A percentile compares a stretch with the other conserved stretches of the same genome.
These are phyloP conservation scores for Chlorodrepanis virens DNA, from an alignment of 2,113 vertebrate genomes.

Conservation along the genomic window DNA sequence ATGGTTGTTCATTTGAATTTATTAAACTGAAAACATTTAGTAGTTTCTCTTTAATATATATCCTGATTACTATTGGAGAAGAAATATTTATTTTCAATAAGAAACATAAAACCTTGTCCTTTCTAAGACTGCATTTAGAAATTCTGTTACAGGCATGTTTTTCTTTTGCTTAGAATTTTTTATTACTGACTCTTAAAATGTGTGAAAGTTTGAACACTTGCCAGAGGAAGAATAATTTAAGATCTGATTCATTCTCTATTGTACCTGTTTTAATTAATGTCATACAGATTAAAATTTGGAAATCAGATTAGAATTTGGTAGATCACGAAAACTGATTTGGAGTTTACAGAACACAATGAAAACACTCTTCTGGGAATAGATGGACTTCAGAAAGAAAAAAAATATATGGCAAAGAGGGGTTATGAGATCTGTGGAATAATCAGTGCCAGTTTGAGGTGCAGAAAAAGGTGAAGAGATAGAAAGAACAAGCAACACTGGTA, in stretches of 20 bases:
- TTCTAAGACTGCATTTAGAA: background rate
- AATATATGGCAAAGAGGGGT: accelerated
- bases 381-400: background rate
- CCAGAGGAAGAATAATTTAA: background rate
- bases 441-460: background rate
- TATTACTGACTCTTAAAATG: background rate
- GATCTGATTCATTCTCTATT: background rate
- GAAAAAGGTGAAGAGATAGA: background rate
- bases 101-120: background rate
- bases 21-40: background rate
- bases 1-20: background rate
- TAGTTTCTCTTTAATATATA: background rate
- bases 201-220: background rate
- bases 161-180: background rate
- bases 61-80: background rate
- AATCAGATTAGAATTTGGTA: background rate
- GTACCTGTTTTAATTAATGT: background rate
- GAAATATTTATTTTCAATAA: background rate
- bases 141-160: background rate
- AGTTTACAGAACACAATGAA: background rate
- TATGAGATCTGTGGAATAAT: background rate
- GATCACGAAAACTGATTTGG: background rate
- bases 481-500: background rate
- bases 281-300: background rate
- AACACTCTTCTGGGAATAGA: background rate